These are phyloP conservation scores for Bombus terrestris DNA, from an alignment of 1,140 invertebrate species.

Conservation along the genomic window DNA sequence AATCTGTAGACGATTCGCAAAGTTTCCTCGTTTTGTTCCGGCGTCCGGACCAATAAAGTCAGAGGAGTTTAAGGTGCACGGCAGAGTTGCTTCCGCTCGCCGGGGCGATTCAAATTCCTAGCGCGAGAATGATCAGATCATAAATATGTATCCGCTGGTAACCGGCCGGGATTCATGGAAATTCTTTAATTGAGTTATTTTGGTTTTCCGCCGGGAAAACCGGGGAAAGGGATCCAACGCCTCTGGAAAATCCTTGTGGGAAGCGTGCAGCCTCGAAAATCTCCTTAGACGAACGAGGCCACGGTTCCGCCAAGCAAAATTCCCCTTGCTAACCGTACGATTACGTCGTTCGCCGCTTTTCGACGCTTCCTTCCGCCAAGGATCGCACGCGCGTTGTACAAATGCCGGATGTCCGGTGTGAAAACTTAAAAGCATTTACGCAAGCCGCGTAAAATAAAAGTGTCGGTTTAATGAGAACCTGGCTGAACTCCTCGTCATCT, in stretches of 20 bases:
- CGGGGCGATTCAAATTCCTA: slow-evolving; percentile 74
- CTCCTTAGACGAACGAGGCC: slow-evolving; percentile 68
- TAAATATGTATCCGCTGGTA: slow-evolving; percentile 80
- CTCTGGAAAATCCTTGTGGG: slow-evolving; percentile 76
- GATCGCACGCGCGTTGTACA: neutral
- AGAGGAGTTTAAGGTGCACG: slow-evolving; percentile 10
- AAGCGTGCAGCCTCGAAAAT: slow-evolving; percentile 74
- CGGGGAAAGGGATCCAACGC: slow-evolving; percentile 38
- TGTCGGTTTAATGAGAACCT: slow-evolving; percentile 28
- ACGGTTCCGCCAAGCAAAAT: slow-evolving; percentile 17
- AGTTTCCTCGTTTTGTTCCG: slow-evolving; percentile 28
- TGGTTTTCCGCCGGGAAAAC: slow-evolving; percentile 70
- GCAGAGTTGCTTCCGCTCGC: slow-evolving; percentile 54
- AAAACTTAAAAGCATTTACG: slow-evolving; percentile 39
- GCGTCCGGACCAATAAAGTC: slow-evolving; percentile 47
- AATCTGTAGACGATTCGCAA: slow-evolving; percentile 40
- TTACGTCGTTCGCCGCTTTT: slow-evolving; percentile 21
- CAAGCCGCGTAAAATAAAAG: slow-evolving; percentile 23
- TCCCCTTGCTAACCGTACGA: slow-evolving; percentile 42
- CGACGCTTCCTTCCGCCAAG: slow-evolving; percentile 3
- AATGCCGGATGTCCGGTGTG: neutral
- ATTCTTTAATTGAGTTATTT: slow-evolving; percentile 83
- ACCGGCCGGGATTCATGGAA: slow-evolving; percentile 79
- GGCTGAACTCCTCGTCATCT: no score
- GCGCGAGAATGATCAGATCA: slow-evolving; percentile 75